Evolutionary conservation across 2,113 vertebrate species (phyloP).

Genomic region (Setophaga kirtlandii): DNA sequence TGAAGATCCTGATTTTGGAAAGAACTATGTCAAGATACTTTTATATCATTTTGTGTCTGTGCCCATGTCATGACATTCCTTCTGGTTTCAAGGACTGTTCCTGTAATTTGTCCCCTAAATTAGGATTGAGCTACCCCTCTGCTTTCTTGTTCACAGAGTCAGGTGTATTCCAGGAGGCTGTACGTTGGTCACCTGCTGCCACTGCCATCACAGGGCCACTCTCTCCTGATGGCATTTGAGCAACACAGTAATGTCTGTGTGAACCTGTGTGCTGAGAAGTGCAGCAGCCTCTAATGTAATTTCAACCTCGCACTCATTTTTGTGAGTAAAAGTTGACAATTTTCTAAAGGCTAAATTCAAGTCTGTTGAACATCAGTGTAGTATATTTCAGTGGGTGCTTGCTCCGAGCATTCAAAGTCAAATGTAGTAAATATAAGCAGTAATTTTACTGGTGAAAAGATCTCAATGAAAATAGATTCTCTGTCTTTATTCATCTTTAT

Average conservation of each 20-base stretch:
- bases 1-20: background rate
- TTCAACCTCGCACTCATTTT: background rate
- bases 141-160: too few species aligned
- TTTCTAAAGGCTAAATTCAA: background rate
- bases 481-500: background rate
- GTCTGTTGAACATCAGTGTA: background rate
- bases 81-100: background rate
- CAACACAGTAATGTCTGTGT: background rate
- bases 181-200: background rate
- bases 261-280: background rate
- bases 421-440: background rate
- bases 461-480: background rate
- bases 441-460: background rate
- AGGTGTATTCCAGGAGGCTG: background rate
- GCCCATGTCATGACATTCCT: background rate
- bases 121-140: background rate
- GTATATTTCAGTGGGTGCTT: background rate
- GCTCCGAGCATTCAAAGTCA: background rate
- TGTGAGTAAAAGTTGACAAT: background rate
- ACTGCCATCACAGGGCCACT: background rate
- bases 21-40: background rate
- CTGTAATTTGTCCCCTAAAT: background rate
- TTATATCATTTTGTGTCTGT: background rate
- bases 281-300: background rate
- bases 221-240: background rate